Evolutionary conservation across 2,888 invertebrate species (phyloP).

Genomic region (Hypomecis punctinalis): DNA sequence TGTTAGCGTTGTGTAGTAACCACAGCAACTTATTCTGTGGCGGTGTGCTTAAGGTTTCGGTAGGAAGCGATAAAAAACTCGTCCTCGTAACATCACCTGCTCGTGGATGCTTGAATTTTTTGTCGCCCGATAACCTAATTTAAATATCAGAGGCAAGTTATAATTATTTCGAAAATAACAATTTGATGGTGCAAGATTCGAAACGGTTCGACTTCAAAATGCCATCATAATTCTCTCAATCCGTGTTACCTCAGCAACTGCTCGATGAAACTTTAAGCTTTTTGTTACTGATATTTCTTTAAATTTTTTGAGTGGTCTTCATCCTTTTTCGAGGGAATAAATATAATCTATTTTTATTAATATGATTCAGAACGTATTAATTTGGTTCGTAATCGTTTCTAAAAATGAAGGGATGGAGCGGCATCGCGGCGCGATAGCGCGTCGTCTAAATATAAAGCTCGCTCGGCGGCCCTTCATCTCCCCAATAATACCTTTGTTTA

Average conservation of each 20-base stretch:
- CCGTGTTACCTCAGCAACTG: too few relatives aligned
- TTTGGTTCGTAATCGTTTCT: constrained; percentile 49
- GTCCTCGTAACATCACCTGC: constrained; percentile 43
- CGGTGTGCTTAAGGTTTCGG: constrained; percentile 35
- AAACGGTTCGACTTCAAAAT: constrained; percentile 2
- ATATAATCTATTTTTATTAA: constrained; percentile 11
- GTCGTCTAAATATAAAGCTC: constrained; percentile 64
- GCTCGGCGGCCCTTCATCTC: constrained; percentile 66
- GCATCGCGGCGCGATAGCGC: constrained; percentile 66
- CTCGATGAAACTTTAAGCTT: too few relatives aligned
- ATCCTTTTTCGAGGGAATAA: not conserved
- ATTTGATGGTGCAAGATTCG: constrained; percentile 7
- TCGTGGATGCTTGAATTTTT: constrained; percentile 35
- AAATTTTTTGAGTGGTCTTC: not conserved
- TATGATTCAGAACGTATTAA: constrained; percentile 37
- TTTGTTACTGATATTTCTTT: not conserved
- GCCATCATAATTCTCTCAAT: not conserved
- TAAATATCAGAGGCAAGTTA: constrained; percentile 35
- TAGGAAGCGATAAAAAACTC: constrained; percentile 43
- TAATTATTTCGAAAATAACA: constrained; percentile 21
- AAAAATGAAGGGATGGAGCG: constrained; percentile 67
- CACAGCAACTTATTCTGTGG: constrained; percentile 7
- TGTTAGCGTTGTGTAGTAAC: constrained; percentile 6
- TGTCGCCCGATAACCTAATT: constrained; percentile 38
- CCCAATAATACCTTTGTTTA: constrained; percentile 70